These are phyloP conservation scores for Pelosia muscerda DNA, from an alignment of 2,888 invertebrate genomes.

Conservation along the genomic window DNA sequence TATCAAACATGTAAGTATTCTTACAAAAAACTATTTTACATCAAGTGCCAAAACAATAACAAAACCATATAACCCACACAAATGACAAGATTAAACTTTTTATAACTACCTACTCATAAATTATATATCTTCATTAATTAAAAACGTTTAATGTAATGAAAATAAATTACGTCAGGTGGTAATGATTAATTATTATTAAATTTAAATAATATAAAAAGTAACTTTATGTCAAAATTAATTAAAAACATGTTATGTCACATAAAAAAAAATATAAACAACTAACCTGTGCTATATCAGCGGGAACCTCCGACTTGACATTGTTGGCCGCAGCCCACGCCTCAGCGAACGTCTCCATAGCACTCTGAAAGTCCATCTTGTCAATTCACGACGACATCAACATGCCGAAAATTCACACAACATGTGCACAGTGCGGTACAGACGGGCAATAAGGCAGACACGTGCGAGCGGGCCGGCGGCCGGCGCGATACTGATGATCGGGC, in stretches of 20 bases:
- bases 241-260: slow-evolving; percentile 11
- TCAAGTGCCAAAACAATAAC: neutral
- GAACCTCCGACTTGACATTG: slow-evolving; percentile 88
- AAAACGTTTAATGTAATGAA: neutral
- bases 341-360: slow-evolving; percentile 99
- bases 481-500: slow-evolving; percentile 86
- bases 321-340: slow-evolving; percentile 98
- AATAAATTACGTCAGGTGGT: neutral
- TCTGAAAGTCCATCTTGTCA: slow-evolving; percentile 97
- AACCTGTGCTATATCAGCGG: slow-evolving; percentile 90
- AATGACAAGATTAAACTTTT: neutral
- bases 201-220: neutral
- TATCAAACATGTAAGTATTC: neutral
- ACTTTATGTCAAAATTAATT: neutral
- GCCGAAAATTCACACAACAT: slow-evolving; percentile 81
- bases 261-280: slow-evolving; percentile 57
- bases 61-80: neutral
- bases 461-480: slow-evolving; percentile 87
- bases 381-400: slow-evolving; percentile 84
- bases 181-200: neutral
- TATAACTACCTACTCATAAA: neutral
- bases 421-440: slow-evolving; percentile 66
- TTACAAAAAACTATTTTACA: neutral
- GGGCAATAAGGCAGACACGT: slow-evolving; percentile 66
- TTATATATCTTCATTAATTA: neutral